Base-by-base conservation (phyloP, 2,113 vertebrate species). In the Sarotherodon lohbergeri region DNA sequence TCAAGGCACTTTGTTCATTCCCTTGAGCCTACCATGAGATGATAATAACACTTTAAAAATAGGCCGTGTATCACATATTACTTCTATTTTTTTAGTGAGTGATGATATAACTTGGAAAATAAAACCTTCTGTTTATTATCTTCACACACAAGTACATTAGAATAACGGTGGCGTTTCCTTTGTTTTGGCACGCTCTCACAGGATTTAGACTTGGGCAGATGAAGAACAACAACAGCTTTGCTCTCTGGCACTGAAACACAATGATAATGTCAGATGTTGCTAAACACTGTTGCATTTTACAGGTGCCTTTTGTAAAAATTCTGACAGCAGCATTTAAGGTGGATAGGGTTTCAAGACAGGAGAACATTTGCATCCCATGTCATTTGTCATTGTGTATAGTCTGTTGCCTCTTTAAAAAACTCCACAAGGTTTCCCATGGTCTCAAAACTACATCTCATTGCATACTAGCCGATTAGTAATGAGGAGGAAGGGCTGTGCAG, bases 341-440 rank as follows among this genome's bases (percentile, higher is more conserved):
- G 73, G 11, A 83, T 76, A 84, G 3, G 14, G 76, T 93, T 92
- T 48, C 57, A 48, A 57, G 76, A 54, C 80, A 50, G 46, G 52
- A 43, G 57, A 66, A 17, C 88, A 86, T 93, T 89, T 92, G 84
- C 56, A 57, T 89, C 68, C 63, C 24, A 22, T 87, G 81, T 93
- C 90, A 91, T 90, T 86, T 93, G 91, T 94, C 90, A 92, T 61
- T 80, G 68, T 71, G 54, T 50, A 94, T 89, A 94, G 94, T 92
- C 82, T 91, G 93, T 90, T 89, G 43, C 83, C 90, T 84, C 55
- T 59, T 89, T 88, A 76, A 93, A 91, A 93, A 90, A 79, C 57
- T 86, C 88, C 91, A 52, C 88, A 93, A 91, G 90, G 80, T 94
- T 97, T 97, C 96, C 96, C 96, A 97, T 96, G 96, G 95, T 94